These are phyloP conservation scores for Morone chrysops DNA, from an alignment of 2,113 vertebrate species.

Conservation along the genomic window DNA sequence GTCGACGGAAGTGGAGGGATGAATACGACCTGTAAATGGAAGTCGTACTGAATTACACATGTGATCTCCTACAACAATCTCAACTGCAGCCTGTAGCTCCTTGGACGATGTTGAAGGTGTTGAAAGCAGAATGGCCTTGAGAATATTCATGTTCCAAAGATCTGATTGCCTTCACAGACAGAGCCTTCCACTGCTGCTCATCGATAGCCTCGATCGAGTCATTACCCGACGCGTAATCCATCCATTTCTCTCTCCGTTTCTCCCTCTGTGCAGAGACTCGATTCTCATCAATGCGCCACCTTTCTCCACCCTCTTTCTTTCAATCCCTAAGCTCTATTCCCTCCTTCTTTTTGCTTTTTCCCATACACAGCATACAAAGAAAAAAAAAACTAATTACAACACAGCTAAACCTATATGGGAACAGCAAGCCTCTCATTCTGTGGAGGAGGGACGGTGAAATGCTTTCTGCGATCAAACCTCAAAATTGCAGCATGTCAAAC, in stretches of 20 bases:
- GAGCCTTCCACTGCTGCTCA: not conserved
- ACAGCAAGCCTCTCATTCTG: conserved; percentile 77
- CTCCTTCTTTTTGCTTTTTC: conserved; percentile 65
- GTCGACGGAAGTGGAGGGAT: conserved; percentile 11
- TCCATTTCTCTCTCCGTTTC: conserved; percentile 43
- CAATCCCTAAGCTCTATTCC: conserved; percentile 35
- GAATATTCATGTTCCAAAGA: conserved; percentile 49
- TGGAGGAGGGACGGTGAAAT: conserved; percentile 71
- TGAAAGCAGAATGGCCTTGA: conserved; percentile 8
- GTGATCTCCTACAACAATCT: conserved; percentile 11
- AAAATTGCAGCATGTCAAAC: conserved; percentile 78
- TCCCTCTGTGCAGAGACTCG: conserved; percentile 26
- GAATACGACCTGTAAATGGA: conserved; percentile 14
- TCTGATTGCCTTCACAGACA: conserved; percentile 14
- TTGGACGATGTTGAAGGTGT: conserved; percentile 11
- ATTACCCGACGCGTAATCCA: conserved; percentile 52
- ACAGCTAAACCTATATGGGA: conserved; percentile 74
- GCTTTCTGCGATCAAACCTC: conserved; percentile 80
- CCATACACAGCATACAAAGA: conserved; percentile 53
- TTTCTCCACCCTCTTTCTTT: conserved; percentile 60
- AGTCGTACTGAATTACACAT: conserved; percentile 12
- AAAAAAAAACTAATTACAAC: conserved; percentile 78
- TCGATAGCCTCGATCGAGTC: conserved; percentile 34
- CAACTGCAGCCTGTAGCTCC: conserved; percentile 17
- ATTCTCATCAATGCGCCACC: conserved; percentile 56